Evolutionary conservation across 2,888 invertebrate genomes (phyloP).

Genomic region (Timema podura): DNA sequence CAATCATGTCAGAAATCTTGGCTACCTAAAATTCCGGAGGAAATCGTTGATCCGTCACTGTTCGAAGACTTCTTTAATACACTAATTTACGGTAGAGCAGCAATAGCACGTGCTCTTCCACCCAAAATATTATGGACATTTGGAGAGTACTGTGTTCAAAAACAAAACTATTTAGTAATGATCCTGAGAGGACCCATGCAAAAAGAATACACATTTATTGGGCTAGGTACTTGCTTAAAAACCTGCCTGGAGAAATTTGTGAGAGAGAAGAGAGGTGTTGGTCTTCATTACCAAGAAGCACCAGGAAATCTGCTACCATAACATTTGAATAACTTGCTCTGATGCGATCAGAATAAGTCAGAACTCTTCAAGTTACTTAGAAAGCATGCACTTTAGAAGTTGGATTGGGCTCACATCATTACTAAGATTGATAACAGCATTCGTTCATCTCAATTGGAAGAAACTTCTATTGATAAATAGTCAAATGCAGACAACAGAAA

Average conservation of each 20-base stretch:
- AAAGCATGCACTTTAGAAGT: background rate
- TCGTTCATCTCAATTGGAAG: background rate
- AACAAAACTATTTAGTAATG: background rate
- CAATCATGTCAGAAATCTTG: background rate
- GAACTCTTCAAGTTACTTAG: background rate
- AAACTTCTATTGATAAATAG: background rate
- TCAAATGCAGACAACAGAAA: background rate
- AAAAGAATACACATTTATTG: background rate
- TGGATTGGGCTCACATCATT: slow-evolving; percentile 4
- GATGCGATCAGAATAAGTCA: background rate
- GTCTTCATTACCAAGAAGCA: background rate
- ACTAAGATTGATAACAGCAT: background rate
- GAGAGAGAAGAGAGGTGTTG: background rate
- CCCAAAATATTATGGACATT: background rate
- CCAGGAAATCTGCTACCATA: background rate
- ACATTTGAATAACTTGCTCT: background rate
- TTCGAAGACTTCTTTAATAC: background rate
- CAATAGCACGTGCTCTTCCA: background rate
- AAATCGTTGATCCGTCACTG: background rate
- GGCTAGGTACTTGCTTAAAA: background rate
- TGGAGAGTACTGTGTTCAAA: background rate
- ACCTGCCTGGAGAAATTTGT: background rate
- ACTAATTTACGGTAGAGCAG: background rate
- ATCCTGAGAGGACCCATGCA: background rate
- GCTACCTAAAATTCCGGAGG: too few relatives aligned